Evolutionary conservation across 2,888 invertebrate species (phyloP), one percentile per base, ranked within the genome.

Genomic region (Papilio demoleus): DNA sequence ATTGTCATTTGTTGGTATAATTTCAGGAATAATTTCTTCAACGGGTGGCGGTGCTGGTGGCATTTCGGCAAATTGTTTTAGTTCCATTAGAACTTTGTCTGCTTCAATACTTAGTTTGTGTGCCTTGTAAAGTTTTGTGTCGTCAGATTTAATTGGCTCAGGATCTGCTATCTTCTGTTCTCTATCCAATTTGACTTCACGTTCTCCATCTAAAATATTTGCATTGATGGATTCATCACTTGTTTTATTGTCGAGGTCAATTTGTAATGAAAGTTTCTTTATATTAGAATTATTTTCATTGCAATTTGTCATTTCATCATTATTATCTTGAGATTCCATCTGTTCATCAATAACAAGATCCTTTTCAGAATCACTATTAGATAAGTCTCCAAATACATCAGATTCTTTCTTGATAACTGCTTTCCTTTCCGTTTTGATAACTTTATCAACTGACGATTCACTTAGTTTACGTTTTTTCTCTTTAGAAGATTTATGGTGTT

Each of bases 31-130:
- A 61, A 58, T 40, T 14, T 66, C 70, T 58, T 69, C 67, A 67
- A 42, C 24, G 3, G 77, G 73, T 64, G 78, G 72, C 14, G 83
- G 77, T 71, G 86, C 85, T 3, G 79, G 81, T 22, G 88, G 87
- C 72, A 81, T 76, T 77, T 90, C 88, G 36, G 87, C 79, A 74
- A 89, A 89, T 68, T 80, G 81, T 75, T 84, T 79, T 19, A 84
- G 70, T 64, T 76, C 76, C 70, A 77, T 71, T 64, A 84, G 74
- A 1, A 84, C 80, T 76, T 83, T 81, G 56, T 83, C 84, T 40
- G 84, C 84, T 74, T 83, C 83, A 66, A 74, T 75, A 65, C 79
- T 90, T 45, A 92, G 75, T 76, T 86, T 86, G 71, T 84, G 77
- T 27, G 85, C 90, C 81, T 88, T 88, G 67, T 82, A 81, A 24